A percentile compares a stretch with the other conserved stretches of the same genome.
phyloP scores from a whole-genome alignment of 2,113 vertebrate species.

The Eudorcas thomsonii region DNA sequence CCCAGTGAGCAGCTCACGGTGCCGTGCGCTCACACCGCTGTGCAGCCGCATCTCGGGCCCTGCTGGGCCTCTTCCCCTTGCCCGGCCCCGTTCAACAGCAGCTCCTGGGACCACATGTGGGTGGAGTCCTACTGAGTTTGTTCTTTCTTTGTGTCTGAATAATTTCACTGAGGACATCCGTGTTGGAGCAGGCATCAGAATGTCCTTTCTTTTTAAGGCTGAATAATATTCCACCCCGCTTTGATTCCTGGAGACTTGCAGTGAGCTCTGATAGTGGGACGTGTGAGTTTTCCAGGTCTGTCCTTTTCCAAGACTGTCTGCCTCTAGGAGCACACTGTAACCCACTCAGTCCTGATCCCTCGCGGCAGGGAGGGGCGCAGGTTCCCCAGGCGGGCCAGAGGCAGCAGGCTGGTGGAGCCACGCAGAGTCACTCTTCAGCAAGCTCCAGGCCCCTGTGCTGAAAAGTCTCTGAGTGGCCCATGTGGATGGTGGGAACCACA shows the following conservation, averaged over 20 bases:
- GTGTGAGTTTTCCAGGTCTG: not conserved
- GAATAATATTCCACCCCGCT: not conserved
- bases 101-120: not conserved
- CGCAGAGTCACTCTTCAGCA: not conserved
- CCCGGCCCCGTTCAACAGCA: not conserved
- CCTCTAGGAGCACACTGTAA: not conserved
- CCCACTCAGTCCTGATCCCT: not conserved
- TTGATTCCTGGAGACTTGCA: not conserved
- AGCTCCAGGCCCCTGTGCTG: not conserved
- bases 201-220: not conserved
- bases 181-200: not conserved
- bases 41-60: rapidly evolving
- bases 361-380: not conserved
- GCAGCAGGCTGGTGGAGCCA: not conserved
- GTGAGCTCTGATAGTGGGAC: not conserved
- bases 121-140: not conserved
- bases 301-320: not conserved
- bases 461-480: not conserved
- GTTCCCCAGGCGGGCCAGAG: not conserved
- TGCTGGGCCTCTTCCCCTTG: no score
- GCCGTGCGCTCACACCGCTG: no score
- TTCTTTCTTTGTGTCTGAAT: not conserved
- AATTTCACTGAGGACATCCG: not conserved
- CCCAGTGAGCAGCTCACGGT: not conserved
- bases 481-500: not conserved